A percentile compares a stretch with the other conserved stretches of the same genome.
phyloP scores from a whole-genome alignment of 1,140 invertebrate species.

The Acyrthosiphon pisum region DNA sequence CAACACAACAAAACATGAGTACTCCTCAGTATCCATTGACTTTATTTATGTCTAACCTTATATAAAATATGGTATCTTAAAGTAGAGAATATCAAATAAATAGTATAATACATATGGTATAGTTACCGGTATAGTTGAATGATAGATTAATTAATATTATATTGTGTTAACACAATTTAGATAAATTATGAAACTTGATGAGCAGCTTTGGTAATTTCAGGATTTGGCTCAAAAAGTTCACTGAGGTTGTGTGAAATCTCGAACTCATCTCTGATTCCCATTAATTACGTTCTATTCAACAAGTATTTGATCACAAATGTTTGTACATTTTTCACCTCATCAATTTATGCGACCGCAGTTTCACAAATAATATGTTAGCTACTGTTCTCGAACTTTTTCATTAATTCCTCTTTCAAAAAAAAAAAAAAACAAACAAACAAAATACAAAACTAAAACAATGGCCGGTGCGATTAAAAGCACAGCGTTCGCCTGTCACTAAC shows the following conservation, averaged over 20 bases:
- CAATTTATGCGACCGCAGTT: slow-evolving; percentile 43
- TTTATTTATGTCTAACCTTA: too few species aligned
- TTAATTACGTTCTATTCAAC: slow-evolving; percentile 27
- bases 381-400: slow-evolving; percentile 37
- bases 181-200: not conserved
- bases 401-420: slow-evolving; percentile 42
- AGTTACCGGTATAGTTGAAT: not conserved
- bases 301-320: not conserved
- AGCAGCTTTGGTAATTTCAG: not conserved
- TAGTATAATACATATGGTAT: not conserved
- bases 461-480: slow-evolving; percentile 41
- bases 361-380: slow-evolving; percentile 46
- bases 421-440: not conserved
- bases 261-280: not conserved
- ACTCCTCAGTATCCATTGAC: too few species aligned
- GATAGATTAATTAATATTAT: not conserved
- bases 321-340: slow-evolving; percentile 19
- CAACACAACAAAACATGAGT: too few species aligned
- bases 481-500: slow-evolving; percentile 51
- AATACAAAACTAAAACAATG: slow-evolving; percentile 46
- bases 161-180: not conserved
- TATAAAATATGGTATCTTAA: too few species aligned
- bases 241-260: not conserved
- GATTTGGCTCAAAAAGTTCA: not conserved
- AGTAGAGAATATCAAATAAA: too few species aligned